Evolutionary conservation across 1,140 invertebrate species (phyloP), one percentile per base, ranked within the genome.

Genomic region (Mamestra configurata): DNA sequence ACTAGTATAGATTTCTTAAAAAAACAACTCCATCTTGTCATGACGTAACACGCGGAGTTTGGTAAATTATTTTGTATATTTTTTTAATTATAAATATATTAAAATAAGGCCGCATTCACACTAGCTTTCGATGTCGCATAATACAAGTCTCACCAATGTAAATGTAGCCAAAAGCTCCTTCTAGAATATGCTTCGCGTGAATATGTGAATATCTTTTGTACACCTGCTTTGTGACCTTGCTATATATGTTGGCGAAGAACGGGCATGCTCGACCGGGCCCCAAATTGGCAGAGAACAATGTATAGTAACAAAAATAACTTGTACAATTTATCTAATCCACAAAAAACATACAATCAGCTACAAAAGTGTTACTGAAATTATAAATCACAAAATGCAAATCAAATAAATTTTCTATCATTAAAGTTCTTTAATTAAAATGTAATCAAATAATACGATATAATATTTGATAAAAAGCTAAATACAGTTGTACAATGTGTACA

Each of bases 41-140:
- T 92, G 88, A 84, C 84, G 76, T 84, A 85, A 79, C 81, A 79
- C 80, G 80, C 83, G 87, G 90, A 92, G 90, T 89, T 86, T 72
- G 57, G 80, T 83, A 80, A 81, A 82, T 83, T 72, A 84, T 82
- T 75, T 82, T 81, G 79, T 89, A 86, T 86, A 87, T 88, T 80
- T 84, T 75, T 71, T 82, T 84, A 86, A 82, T 84, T 86, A 80
- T 84, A 86, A 87, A 86, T 86, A 88, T 84, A 85, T 73, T 87
- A 87, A 86, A 88, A 90, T 91, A 93, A 93, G 88, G 92, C 91
- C 89, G 91, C 92, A 89, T 92, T 89, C 89, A 92, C 92, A 89
- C 90, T 90, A 90, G 90, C 88, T 84, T 89, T 92, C 89, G 88
- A 94, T 90, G 89, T 91, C 86, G 77, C 83, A 84, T 82, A 83